Evolutionary conservation across 1,140 invertebrate genomes (phyloP).

Genomic region (Listronotus oregonensis): DNA sequence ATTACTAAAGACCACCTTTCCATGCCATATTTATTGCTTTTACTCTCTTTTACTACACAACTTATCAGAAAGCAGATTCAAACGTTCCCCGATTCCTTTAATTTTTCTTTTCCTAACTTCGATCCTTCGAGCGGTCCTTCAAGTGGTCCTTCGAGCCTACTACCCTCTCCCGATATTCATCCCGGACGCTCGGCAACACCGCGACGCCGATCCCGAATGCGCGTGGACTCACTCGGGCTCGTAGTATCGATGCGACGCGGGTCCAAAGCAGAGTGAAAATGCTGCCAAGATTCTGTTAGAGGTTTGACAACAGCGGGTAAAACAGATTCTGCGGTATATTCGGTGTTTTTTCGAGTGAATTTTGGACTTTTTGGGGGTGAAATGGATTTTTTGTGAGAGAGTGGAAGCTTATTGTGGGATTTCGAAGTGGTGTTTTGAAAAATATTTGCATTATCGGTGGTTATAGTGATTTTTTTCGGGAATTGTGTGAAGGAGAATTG

Average conservation of each 20-base stretch:
- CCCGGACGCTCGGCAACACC: conserved; percentile 16
- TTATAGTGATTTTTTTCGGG: conserved; percentile 8
- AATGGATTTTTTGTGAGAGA: conserved; percentile 12
- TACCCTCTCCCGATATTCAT: conserved; percentile 4
- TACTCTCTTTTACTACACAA: no score
- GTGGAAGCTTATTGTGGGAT: conserved; percentile 5
- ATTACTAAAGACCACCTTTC: no score
- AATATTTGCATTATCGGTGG: background rate
- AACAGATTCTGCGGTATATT: background rate
- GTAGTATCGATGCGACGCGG: conserved; percentile 43
- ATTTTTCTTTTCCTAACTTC: background rate
- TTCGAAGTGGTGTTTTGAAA: background rate
- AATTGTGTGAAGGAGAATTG: background rate
- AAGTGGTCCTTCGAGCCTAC: background rate
- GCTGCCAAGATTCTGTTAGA: conserved; percentile 20
- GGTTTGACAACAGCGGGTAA: conserved; percentile 30
- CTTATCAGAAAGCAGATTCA: no score
- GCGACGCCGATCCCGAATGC: conserved; percentile 26
- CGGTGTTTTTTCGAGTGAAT: background rate
- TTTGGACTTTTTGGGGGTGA: conserved; percentile 7
- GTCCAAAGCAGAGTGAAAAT: conserved; percentile 22
- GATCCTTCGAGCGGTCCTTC: background rate
- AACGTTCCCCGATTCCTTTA: no score
- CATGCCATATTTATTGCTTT: no score
- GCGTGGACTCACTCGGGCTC: conserved; percentile 21